phyloP scores from a whole-genome alignment of 1,140 invertebrate species.

The Lepidurus packardi region DNA sequence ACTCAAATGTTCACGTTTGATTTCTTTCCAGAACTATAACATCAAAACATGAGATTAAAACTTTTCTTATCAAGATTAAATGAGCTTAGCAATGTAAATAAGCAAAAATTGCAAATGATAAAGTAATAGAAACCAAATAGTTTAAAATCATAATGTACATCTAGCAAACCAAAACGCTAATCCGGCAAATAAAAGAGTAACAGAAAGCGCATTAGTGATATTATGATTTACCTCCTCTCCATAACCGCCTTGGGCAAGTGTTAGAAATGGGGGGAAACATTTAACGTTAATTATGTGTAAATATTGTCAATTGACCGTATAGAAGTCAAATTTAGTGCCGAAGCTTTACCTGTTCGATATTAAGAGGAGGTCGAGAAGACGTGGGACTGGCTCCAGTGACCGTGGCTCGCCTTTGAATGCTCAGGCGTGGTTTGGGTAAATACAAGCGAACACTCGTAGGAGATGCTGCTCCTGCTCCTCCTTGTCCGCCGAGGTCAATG shows the following conservation, averaged over 20 bases:
- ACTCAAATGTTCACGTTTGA: constrained; percentile 49
- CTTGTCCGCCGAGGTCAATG: constrained; percentile 26
- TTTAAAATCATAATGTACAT: constrained; percentile 30
- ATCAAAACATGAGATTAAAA: not conserved
- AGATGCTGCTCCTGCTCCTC: constrained; percentile 38
- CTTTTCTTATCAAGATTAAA: not conserved
- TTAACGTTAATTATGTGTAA: not conserved
- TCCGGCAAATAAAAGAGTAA: not conserved
- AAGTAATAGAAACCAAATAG: constrained; percentile 1
- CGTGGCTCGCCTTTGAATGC: constrained; percentile 73
- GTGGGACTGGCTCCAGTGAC: constrained; percentile 77
- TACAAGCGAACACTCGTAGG: constrained; percentile 55
- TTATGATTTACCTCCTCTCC: constrained; percentile 22
- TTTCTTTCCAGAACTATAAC: constrained; percentile 58
- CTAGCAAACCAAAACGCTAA: constrained; percentile 8
- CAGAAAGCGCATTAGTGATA: not conserved
- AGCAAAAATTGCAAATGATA: constrained; percentile 14
- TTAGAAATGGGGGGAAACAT: constrained; percentile 24
- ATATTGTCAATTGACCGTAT: not conserved
- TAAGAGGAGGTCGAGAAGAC: constrained; percentile 56
- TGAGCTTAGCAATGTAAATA: not conserved
- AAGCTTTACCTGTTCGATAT: constrained; percentile 56
- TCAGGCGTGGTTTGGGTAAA: constrained; percentile 64
- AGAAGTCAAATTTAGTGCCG: not conserved
- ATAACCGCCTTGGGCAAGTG: constrained; percentile 22